phyloP scores from a whole-genome alignment of 1,140 invertebrate genomes.

The Manduca sexta region DNA sequence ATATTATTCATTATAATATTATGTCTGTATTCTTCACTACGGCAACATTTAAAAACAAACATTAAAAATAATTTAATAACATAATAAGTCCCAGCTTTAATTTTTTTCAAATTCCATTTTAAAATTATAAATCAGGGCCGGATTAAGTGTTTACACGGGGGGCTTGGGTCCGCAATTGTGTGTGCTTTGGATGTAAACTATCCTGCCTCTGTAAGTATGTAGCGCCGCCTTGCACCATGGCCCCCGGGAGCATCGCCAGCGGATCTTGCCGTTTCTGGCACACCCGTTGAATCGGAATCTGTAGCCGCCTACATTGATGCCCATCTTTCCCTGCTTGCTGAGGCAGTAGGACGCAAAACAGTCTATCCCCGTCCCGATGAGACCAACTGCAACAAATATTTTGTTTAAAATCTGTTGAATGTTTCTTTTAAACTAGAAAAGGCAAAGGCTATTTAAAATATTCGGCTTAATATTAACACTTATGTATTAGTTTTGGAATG shows the following conservation, averaged over 20 bases:
- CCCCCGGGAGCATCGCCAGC: constrained; percentile 59
- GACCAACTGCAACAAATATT: constrained; percentile 38
- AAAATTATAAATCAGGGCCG: too few relatives aligned
- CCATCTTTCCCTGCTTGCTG: constrained; percentile 67
- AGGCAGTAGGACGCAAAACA: constrained; percentile 64
- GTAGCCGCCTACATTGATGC: constrained; percentile 62
- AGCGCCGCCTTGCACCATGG: constrained; percentile 65
- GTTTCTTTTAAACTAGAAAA: background rate
- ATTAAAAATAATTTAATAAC: too few relatives aligned
- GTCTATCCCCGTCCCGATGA: constrained; percentile 52
- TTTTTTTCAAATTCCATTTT: too few relatives aligned
- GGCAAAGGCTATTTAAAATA: too few relatives aligned
- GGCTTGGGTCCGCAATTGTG: constrained; percentile 64
- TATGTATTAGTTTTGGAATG: too few relatives aligned
- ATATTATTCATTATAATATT: too few relatives aligned
- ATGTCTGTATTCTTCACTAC: too few relatives aligned
- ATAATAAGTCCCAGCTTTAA: too few relatives aligned
- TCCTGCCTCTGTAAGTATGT: constrained; percentile 57
- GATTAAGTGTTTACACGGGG: constrained; percentile 10
- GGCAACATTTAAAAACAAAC: too few relatives aligned
- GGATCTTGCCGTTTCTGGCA: constrained; percentile 58
- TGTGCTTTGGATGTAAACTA: constrained; percentile 61
- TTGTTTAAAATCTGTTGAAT: constrained; percentile 12
- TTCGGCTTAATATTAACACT: too few relatives aligned
- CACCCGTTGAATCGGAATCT: constrained; percentile 63